These are phyloP conservation scores for Phthorimaea operculella DNA, from an alignment of 1,140 invertebrate genomes.

Conservation along the genomic window DNA sequence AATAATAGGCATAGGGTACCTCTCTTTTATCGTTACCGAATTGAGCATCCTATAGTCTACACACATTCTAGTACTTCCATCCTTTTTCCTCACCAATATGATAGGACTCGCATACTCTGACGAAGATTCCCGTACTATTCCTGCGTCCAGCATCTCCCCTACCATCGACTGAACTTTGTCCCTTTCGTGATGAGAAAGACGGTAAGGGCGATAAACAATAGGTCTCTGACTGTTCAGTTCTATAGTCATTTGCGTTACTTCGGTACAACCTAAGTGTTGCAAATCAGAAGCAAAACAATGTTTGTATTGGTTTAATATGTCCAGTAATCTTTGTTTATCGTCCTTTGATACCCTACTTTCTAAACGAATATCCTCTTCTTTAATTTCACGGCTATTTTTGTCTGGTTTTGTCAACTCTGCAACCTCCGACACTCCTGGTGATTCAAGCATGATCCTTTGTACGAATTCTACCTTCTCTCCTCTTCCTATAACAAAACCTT, in stretches of 20 bases:
- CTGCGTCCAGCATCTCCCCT: not conserved
- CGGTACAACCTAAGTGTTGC: not conserved
- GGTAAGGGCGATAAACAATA: conserved; percentile 3
- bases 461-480: not conserved
- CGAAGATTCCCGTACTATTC: not conserved
- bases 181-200: not conserved
- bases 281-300: not conserved
- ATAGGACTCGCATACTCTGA: conserved; percentile 6
- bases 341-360: not conserved
- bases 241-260: not conserved
- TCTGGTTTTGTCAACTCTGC: not conserved
- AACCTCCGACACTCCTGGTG: not conserved
- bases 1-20: conserved; percentile 3
- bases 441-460: not conserved
- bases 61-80: conserved; percentile 1
- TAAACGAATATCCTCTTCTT: not conserved
- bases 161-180: conserved; percentile 1
- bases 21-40: conserved; percentile 1
- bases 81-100: too few species aligned
- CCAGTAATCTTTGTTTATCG: conserved; percentile 1
- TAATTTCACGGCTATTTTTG: not conserved
- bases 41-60: conserved; percentile 6
- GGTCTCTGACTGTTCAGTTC: not conserved
- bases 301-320: not conserved
- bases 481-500: not conserved